Base-by-base conservation (phyloP, 2,113 vertebrate species). In the Salvelinus fontinalis region DNA sequence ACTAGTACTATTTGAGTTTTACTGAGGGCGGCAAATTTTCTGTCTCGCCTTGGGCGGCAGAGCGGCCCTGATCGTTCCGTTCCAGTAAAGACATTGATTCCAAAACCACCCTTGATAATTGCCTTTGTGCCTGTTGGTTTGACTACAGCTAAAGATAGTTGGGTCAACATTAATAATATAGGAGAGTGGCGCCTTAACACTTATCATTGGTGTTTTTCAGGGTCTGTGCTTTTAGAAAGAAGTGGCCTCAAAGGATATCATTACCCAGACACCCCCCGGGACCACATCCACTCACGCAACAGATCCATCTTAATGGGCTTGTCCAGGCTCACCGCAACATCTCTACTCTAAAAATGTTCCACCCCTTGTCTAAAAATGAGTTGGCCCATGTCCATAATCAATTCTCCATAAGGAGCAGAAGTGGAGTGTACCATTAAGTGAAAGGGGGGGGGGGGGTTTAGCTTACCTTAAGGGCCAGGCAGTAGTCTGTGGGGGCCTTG, bases 401-500 rank as follows among this genome's bases (percentile, higher is more conserved):
- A 27, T n/a, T 5, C 22, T 27, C 65, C 3, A 26, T 1, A 66
- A 12, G 11, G 24, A 29, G 26, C 51, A 54, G 12, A 66, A 27
- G 27, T 64, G 48, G n/a, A n/a, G 65, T 5, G 54, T 24, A 44
- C 67, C 11, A 11, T 27, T 3, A 22, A 14, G 26, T 13, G 26
- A 22, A 8, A 1, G 16, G 44, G 24, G 68, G 18, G 9, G 7
- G 27, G 31, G 31, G 26, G 5, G 3, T 0, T 3, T 9, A 8
- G 78, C 70, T 49, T 92, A 97, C 97, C 95, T 99, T 99, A 5
- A 99, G 93, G 13, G 95, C 97, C 65, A 99, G 89, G 79, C 97
- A 99, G 71, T 97, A 98, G 92, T 99, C 97, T 5, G 97, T 98
- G 2, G 97, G 97, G 57, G 97, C 96, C 90, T 97, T 99, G 91